Base-by-base conservation (phyloP, 2,113 vertebrate species). In the Hippocampus abdominalis region DNA sequence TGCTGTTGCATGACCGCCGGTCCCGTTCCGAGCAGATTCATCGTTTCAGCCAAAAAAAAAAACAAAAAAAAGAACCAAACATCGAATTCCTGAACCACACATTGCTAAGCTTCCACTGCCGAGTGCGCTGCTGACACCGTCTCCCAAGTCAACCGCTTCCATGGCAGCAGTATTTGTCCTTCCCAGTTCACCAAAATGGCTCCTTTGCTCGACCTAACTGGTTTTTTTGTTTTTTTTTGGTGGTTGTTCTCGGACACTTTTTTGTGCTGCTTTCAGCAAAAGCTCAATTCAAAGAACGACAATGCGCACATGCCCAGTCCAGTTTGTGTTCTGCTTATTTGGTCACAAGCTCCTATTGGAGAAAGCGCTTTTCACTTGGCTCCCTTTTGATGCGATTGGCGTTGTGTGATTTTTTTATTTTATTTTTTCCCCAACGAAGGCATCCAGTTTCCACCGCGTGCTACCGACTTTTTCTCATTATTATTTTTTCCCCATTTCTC, bases 1-100 rank as follows among this genome's bases (percentile, higher is more conserved):
- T 90, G 90, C 91, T 88, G 91, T 93, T 93, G 91, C 90, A 93
- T 92, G 91, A 92, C 75, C 85, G 78, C 86, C 88, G 83, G 80
- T 86, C 82, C 82, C 80, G 75, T 84, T 75, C 73, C 71, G 68
- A 74, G 66, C 76, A 70, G 64, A 74, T 83, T 74, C 63, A 18
- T 32, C 57, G 32, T 27, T 60, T 29, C 15, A 59, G 25, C 56
- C 15, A 13, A 15, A 59, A 29, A n/a, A n/a, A n/a, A n/a, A n/a
- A n/a, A n/a, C n/a, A n/a, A 57, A 68, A 36, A 16, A 40, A 40
- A 48, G 7, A 48, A 27, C 8, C 1, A 3, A 39, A 67, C 7
- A n/a, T 6, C 18, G 59, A 74, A 72, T 69, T 72, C 32, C 36
- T 21, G 12, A 25, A 53, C 42, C 61, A 53, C 44, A 39, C 65